A percentile compares a stretch with the other conserved stretches of the same genome.
Conservation (phyloP, 2,797 vertebrate species). For the Erethizon dorsatum region DNA sequence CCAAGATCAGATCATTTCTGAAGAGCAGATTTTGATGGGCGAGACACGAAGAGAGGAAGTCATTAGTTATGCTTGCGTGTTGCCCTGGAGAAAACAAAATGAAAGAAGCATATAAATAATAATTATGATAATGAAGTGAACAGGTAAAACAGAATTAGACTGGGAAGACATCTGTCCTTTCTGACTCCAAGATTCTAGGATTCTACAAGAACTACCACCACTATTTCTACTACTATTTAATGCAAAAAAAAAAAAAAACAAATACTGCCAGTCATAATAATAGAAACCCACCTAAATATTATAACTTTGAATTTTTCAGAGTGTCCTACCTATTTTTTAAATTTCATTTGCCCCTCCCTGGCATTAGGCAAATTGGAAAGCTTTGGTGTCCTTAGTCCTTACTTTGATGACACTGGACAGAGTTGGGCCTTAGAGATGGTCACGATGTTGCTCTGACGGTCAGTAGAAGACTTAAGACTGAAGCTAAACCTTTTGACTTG, state of each 20-base stretch:
- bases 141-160: background rate
- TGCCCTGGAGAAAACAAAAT: background rate
- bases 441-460: background rate
- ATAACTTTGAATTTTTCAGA: background rate
- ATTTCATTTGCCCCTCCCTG: background rate
- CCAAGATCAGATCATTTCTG: background rate
- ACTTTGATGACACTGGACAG: background rate
- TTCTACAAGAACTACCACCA: background rate
- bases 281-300: background rate
- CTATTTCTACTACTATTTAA: background rate
- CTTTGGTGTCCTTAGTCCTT: background rate
- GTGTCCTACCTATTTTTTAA: background rate
- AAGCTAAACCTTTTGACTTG: background rate
- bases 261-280: background rate
- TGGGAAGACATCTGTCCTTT: background rate
- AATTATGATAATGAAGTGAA: conserved; percentile 1
- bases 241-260: background rate
- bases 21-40: background rate
- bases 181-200: background rate
- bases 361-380: background rate
- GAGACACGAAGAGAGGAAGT: background rate
- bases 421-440: background rate
- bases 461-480: background rate
- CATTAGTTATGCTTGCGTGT: background rate
- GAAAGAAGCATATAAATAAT: background rate